These are phyloP conservation scores for Tachina fera DNA, from an alignment of 2,888 invertebrate genomes.

Conservation along the genomic window DNA sequence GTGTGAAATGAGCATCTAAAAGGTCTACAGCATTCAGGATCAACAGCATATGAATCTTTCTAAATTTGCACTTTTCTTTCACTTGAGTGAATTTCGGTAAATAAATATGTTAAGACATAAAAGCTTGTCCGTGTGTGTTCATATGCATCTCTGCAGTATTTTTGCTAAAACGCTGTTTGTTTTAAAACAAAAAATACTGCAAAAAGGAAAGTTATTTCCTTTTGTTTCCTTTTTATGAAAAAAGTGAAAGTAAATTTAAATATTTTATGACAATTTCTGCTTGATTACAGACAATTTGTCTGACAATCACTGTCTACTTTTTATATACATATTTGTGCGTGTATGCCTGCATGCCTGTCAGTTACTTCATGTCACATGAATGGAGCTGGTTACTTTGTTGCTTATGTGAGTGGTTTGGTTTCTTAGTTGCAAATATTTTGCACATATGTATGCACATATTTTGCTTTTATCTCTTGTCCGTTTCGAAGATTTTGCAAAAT, in stretches of 20 bases:
- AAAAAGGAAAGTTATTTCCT: neutral
- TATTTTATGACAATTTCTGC: conserved; percentile 72
- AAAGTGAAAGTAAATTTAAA: conserved; percentile 72
- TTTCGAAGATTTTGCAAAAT: conserved; percentile 36
- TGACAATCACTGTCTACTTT: conserved; percentile 36
- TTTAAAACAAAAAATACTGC: conserved; percentile 21
- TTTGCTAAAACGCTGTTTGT: conserved; percentile 31
- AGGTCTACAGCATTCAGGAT: too few relatives aligned
- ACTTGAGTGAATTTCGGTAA: neutral
- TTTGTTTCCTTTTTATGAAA: conserved; percentile 1
- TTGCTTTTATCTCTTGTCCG: conserved; percentile 23
- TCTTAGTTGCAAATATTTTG: conserved; percentile 64
- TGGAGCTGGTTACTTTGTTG: conserved; percentile 36
- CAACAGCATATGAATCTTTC: too few relatives aligned
- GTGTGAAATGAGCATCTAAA: too few relatives aligned
- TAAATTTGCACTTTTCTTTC: too few relatives aligned
- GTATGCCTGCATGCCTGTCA: neutral
- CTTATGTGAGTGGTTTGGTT: conserved; percentile 40
- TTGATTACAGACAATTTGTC: conserved; percentile 69
- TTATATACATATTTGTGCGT: neutral
- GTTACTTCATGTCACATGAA: conserved; percentile 45
- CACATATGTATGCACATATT: conserved; percentile 30
- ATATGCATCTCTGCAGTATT: neutral
- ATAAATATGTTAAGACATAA: conserved; percentile 2
- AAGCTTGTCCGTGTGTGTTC: neutral